These are phyloP conservation scores for Brachionus paranguensis DNA, from an alignment of 1,140 invertebrate species.

Conservation along the genomic window DNA sequence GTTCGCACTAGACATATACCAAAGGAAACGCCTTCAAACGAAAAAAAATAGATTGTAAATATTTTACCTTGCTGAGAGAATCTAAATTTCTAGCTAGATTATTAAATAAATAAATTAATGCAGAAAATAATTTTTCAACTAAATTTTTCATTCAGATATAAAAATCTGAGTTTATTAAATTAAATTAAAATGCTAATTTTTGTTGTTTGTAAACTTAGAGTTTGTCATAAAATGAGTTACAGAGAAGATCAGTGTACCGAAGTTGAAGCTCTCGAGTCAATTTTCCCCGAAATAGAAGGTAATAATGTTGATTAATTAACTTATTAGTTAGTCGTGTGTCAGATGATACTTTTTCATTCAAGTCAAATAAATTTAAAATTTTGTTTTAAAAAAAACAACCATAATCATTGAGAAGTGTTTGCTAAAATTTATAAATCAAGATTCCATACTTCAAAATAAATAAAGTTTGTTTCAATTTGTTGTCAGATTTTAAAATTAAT, in stretches of 20 bases:
- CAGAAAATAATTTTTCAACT: background rate
- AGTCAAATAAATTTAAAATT: no score
- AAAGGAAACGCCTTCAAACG: background rate
- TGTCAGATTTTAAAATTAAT: no score
- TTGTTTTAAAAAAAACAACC: no score
- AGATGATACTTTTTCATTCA: no score
- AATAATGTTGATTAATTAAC: background rate
- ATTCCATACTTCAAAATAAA: no score
- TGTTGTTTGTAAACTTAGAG: background rate
- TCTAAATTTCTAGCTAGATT: background rate
- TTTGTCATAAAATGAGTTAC: background rate
- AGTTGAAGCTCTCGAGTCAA: constrained; percentile 35
- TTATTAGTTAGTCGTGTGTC: background rate
- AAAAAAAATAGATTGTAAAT: background rate
- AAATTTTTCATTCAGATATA: background rate
- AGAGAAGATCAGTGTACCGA: constrained; percentile 35
- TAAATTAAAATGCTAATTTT: background rate
- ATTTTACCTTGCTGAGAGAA: background rate
- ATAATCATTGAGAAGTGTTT: no score
- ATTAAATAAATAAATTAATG: background rate
- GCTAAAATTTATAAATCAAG: no score
- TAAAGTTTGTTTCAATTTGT: no score
- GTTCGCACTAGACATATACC: constrained; percentile 33
- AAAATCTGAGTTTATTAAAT: background rate
- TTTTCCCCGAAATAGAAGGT: constrained; percentile 4